These are phyloP conservation scores for Sebastes taczanowskii DNA, from an alignment of 2,797 vertebrate species.

Conservation along the genomic window DNA sequence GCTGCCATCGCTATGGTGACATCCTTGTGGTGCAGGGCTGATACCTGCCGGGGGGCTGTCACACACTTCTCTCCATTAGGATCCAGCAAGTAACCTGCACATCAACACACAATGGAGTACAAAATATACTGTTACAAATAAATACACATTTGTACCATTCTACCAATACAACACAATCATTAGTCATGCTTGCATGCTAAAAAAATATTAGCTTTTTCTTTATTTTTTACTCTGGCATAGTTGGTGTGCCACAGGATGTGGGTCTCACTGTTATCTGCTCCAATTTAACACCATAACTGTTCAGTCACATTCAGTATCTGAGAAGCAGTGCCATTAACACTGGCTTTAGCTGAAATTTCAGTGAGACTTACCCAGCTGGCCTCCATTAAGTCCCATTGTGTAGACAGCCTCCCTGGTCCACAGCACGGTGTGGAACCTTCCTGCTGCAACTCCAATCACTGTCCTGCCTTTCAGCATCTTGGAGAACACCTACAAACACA, in stretches of 20 bases:
- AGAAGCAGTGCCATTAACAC: background rate
- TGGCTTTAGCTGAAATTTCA: background rate
- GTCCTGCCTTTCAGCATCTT: conserved; percentile 92
- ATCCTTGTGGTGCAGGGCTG: conserved; percentile 94
- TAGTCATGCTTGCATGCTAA: background rate
- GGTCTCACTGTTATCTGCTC: background rate
- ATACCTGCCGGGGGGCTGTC: conserved; percentile 92
- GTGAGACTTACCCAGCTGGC: conserved; percentile 91
- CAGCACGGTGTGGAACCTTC: conserved; percentile 95
- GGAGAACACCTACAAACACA: conserved; percentile 87
- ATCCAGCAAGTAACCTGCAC: conserved; percentile 91
- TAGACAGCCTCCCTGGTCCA: conserved; percentile 97
- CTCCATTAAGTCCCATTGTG: conserved; percentile 96
- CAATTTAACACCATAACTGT: background rate
- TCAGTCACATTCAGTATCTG: background rate
- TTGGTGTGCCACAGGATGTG: too few species aligned
- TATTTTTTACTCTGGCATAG: background rate
- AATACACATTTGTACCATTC: background rate
- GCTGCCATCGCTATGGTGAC: conserved; percentile 88
- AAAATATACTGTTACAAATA: background rate
- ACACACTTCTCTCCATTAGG: conserved; percentile 95
- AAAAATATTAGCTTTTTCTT: background rate
- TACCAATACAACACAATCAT: background rate
- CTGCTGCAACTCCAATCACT: conserved; percentile 93
- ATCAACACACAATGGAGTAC: background rate